These are phyloP conservation scores for Caenorhabditis macrosperma DNA, from an alignment of 2,888 invertebrate genomes.

Conservation along the genomic window DNA sequence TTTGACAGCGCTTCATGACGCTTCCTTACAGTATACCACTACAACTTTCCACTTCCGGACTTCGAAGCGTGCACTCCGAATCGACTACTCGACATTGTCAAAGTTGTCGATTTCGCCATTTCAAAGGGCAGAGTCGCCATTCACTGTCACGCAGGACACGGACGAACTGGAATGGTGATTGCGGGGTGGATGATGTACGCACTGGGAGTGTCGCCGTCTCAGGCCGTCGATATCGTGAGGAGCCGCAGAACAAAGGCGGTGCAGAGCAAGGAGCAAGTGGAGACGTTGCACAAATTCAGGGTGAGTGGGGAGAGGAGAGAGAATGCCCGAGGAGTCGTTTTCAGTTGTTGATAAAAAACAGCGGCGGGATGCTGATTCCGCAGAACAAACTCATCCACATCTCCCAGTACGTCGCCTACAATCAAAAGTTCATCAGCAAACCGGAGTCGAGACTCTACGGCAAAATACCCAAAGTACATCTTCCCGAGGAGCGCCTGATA, in stretches of 20 bases:
- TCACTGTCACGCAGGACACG: constrained; percentile 89
- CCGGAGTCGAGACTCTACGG: constrained; percentile 60
- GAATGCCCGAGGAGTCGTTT: no score
- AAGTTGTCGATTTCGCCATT: constrained; percentile 89
- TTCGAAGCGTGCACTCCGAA: constrained; percentile 88
- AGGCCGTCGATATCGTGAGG: constrained; percentile 84
- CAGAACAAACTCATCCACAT: constrained; percentile 34
- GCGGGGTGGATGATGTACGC: constrained; percentile 90
- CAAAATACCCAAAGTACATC: constrained; percentile 57
- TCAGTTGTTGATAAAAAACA: constrained; percentile 43
- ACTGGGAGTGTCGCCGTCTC: constrained; percentile 86
- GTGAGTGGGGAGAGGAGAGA: constrained; percentile 5
- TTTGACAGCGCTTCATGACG: no score
- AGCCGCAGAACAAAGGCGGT: constrained; percentile 62
- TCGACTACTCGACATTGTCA: constrained; percentile 91
- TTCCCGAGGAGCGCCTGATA: no score
- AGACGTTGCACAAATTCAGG: constrained; percentile 56
- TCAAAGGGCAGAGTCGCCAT: constrained; percentile 83
- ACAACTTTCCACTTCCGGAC: constrained; percentile 91
- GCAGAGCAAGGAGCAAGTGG: constrained; percentile 64
- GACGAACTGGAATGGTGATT: constrained; percentile 89
- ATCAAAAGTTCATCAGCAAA: constrained; percentile 55
- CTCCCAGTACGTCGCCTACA: constrained; percentile 58
- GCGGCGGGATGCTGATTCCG: constrained; percentile 60
- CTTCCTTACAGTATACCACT: constrained; percentile 86